phyloP scores from a whole-genome alignment of 2,888 invertebrate species.

The Allygus modestus region DNA sequence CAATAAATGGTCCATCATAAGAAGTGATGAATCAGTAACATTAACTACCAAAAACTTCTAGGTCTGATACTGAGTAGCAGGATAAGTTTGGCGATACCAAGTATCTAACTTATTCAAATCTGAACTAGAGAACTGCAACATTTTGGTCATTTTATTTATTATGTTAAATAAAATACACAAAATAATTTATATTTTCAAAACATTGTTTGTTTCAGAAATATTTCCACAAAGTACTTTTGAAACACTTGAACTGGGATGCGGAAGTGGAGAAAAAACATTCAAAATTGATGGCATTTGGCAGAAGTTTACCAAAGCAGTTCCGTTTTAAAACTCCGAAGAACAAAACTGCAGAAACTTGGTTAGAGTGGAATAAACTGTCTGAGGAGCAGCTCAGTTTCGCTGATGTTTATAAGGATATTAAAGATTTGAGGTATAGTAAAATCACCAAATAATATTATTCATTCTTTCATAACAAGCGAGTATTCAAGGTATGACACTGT shows the following conservation, averaged over 20 bases:
- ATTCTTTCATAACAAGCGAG: neutral
- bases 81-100: too few species aligned
- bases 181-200: neutral
- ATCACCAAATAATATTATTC: neutral
- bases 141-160: too few species aligned
- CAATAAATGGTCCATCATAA: too few species aligned
- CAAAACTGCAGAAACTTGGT: slow-evolving; percentile 60
- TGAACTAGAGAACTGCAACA: too few species aligned
- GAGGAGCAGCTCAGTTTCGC: slow-evolving; percentile 51
- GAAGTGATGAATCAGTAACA: too few species aligned
- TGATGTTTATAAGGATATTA: slow-evolving; percentile 58
- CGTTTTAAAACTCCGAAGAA: slow-evolving; percentile 58
- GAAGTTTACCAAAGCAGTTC: slow-evolving; percentile 19
- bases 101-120: too few species aligned
- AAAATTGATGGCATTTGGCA: slow-evolving; percentile 45
- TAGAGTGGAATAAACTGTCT: slow-evolving; percentile 57
- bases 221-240: slow-evolving; percentile 56
- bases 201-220: slow-evolving; percentile 51
- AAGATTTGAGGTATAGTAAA: slow-evolving; percentile 55
- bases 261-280: slow-evolving; percentile 50
- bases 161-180: too few species aligned
- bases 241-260: slow-evolving; percentile 56
- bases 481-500: too few species aligned
- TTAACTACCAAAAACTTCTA: too few species aligned
- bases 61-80: too few species aligned